Percentiles rank a stretch among this genome's conserved stretches.
phyloP scores from a whole-genome alignment of 2,797 vertebrate genomes.

The Catharus ustulatus region DNA sequence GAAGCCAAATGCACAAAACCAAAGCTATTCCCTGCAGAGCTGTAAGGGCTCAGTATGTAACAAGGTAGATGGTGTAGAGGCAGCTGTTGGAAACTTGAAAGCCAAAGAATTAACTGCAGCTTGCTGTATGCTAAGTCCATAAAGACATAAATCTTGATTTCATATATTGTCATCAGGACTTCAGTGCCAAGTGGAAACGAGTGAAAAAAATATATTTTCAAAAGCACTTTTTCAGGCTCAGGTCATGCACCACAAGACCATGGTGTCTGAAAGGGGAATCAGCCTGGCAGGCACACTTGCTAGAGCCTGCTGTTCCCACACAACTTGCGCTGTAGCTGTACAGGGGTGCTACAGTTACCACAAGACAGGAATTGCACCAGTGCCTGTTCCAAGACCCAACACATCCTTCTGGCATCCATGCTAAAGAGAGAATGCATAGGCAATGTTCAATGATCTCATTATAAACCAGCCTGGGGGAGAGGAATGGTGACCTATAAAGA shows the following conservation, averaged over 20 bases:
- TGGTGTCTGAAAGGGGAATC: background rate
- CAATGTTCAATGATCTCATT: background rate
- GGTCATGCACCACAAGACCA: background rate
- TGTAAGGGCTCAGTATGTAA: background rate
- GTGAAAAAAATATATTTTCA: background rate
- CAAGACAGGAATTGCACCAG: background rate
- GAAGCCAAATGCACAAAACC: slow-evolving; percentile 17
- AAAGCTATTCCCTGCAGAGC: background rate
- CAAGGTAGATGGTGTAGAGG: background rate
- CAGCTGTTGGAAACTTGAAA: background rate
- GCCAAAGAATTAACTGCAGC: background rate
- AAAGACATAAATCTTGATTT: slow-evolving; percentile 15
- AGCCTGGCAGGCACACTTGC: background rate
- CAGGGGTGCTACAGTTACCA: background rate
- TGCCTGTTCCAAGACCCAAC: background rate
- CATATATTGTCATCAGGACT: background rate
- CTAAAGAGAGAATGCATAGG: background rate
- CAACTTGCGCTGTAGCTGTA: background rate
- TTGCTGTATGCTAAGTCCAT: background rate
- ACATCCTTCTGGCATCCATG: background rate
- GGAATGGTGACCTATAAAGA: background rate
- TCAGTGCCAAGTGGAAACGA: slow-evolving; percentile 1
- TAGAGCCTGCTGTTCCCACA: background rate
- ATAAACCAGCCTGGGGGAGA: background rate
- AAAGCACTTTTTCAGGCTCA: background rate